These are phyloP conservation scores for Hydrotaea cyrtoneurina DNA, from an alignment of 2,888 invertebrate species.

Conservation along the genomic window DNA sequence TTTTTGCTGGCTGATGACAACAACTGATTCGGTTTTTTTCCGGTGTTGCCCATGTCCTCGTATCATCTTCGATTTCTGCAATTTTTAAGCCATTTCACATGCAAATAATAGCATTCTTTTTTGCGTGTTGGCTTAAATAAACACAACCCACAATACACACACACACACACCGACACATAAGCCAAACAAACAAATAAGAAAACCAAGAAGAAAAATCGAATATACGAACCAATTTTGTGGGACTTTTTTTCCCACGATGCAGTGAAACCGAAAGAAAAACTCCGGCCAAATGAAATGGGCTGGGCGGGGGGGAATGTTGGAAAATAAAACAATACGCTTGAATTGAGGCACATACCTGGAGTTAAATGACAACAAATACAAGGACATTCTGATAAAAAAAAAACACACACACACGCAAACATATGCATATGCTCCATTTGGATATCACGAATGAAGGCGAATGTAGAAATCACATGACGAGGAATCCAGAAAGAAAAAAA, in stretches of 20 bases:
- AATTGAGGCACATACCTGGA: constrained; percentile 61
- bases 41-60: no score
- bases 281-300: background rate
- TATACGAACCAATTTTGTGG: constrained; percentile 24
- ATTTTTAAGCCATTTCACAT: constrained; percentile 62
- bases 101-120: constrained; percentile 49
- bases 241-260: constrained; percentile 26
- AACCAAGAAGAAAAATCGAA: background rate
- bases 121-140: background rate
- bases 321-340: constrained; percentile 62
- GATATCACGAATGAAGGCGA: background rate
- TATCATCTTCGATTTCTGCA: constrained; percentile 52
- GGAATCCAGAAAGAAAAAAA: background rate
- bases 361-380: constrained; percentile 36
- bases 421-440: background rate
- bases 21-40: background rate
- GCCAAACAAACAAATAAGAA: background rate
- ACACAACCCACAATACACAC: background rate
- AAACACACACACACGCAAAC: no score
- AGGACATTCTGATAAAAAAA: background rate
- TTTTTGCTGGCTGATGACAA: background rate
- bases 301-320: background rate
- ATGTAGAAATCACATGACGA: no score
- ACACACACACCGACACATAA: no score
- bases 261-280: no score